phyloP scores from a whole-genome alignment of 2,113 vertebrate genomes.

The Petroica traversi region DNA sequence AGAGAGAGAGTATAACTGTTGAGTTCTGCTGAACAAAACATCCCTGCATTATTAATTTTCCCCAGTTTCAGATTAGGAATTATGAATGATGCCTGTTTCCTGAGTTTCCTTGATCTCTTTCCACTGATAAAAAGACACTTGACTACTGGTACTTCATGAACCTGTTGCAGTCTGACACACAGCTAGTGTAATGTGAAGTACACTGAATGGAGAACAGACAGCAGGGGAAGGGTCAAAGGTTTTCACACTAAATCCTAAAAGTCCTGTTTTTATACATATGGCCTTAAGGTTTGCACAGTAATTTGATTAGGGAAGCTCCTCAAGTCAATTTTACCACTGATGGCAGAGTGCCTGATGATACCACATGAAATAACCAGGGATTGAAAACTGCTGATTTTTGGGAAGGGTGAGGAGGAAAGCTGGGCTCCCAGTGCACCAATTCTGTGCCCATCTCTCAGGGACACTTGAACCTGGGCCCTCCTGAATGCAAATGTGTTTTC shows the following conservation, averaged over 20 bases:
- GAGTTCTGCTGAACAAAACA: neutral
- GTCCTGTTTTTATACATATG: neutral
- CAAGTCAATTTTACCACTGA: neutral
- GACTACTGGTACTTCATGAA: neutral
- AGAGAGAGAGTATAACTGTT: neutral
- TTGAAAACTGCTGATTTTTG: neutral
- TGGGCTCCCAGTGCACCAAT: fast-evolving
- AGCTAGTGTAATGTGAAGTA: neutral
- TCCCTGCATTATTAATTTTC: neutral
- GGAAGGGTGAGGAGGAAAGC: neutral
- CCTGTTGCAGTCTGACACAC: neutral
- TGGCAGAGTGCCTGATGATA: neutral
- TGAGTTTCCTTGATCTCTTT: neutral
- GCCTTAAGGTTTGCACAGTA: neutral
- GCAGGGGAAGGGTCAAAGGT: neutral
- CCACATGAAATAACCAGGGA: neutral
- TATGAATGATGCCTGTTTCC: neutral
- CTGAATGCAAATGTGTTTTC: fast-evolving
- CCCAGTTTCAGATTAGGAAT: neutral
- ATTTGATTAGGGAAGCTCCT: neutral
- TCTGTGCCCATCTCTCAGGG: neutral
- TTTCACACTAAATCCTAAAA: neutral
- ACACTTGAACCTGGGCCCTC: neutral
- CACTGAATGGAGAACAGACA: neutral
- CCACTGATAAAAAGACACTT: neutral